phyloP scores from a whole-genome alignment of 1,140 invertebrate genomes.

The Zaprionus kolodkinae region DNA sequence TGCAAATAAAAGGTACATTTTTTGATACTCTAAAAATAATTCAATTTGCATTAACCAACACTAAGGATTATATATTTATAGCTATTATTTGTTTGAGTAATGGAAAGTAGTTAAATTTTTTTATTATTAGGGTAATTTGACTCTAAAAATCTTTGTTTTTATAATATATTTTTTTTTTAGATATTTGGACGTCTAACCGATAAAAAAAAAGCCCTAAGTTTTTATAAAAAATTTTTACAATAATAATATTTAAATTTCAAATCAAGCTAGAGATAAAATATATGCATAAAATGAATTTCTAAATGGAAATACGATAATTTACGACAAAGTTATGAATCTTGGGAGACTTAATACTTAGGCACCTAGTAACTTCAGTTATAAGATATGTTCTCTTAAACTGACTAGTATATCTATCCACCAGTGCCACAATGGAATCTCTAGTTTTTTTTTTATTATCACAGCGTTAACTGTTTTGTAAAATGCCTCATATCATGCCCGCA shows the following conservation, averaged over 20 bases:
- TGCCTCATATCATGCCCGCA: background rate
- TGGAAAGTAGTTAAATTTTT: no score
- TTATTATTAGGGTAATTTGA: no score
- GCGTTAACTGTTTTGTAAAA: background rate
- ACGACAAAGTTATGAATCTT: background rate
- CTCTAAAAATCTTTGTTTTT: no score
- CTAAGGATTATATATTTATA: no score
- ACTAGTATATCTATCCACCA: background rate
- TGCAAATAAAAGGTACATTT: no score
- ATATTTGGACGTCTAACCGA: no score
- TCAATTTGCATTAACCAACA: no score
- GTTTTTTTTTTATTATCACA: slow-evolving; percentile 3
- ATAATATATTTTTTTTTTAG: no score
- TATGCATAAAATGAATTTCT: background rate
- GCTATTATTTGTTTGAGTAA: no score
- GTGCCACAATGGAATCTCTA: background rate
- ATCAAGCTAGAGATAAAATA: background rate
- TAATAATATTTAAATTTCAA: background rate
- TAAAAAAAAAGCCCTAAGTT: no score
- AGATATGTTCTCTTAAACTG: background rate
- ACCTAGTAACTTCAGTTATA: background rate
- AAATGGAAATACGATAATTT: background rate
- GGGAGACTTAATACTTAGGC: background rate
- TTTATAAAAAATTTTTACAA: background rate
- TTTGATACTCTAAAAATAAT: no score